Evolutionary conservation across 2,113 vertebrate genomes (phyloP), one percentile per base, ranked within the genome.

Genomic region (Aleadryas rufinucha): DNA sequence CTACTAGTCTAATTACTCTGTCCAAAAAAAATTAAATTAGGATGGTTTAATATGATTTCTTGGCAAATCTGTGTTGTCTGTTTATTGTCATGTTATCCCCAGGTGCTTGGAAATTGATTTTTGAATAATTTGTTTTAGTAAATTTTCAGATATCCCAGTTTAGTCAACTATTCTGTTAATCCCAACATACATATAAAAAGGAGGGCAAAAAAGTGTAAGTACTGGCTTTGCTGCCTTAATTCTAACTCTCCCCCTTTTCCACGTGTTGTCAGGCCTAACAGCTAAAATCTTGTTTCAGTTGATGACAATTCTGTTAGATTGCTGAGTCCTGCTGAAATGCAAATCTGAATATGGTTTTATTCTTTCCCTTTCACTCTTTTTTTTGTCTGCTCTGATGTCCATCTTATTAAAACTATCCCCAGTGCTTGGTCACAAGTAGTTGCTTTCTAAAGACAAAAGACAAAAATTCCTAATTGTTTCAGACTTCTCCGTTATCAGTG

Each of bases 91-190:
- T 89, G 47, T 87, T 89, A 71, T 84, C 20, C 44, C 21, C 50
- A 92, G 42, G 59, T 97, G 47, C 45, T 77, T 90, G 44, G 24
- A 92, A 96, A 95, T 52, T 54, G 88, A 70, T 94, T 95, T 94
- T 80, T 74, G 11, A 74, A 63, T 84, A 61, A 74, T 84, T 74
- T 88, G 13, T 69, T 92, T 30, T 80, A 83, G 59, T 66, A 88
- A 77, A 66, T 80, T 84, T 88, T 93, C 54, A 70, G 45, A 60
- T 90, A 93, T 76, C 11, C 27, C 35, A 65, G 26, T 77, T 90
- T 65, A 88, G 61, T 92, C 41, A 80, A 31, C 63, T 77, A 42
- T 44, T 57, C 17, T 74, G 20, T 74, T 45, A 86, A 76, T 84
- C n/a, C 17, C 59, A 50, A 50, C n/a, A 41, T 64, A 42, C 4